Base-by-base conservation (phyloP, 1,140 invertebrate species). In the Heliconius congener region DNA sequence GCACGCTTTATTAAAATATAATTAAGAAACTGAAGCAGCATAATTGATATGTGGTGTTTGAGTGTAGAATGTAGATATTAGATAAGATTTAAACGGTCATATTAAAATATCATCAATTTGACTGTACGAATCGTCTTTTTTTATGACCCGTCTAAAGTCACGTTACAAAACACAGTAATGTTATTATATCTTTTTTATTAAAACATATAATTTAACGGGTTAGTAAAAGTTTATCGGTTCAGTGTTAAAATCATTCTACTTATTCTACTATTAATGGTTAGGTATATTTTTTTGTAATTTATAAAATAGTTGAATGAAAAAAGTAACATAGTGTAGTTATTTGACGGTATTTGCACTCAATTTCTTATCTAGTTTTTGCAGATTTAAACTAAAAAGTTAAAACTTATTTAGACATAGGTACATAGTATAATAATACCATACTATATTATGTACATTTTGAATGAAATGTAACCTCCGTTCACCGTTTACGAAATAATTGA, bases 11-110 rank as follows among this genome's bases (percentile, higher is more conserved):
- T 30, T 66, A 66, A 50, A 74, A 50, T 71, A n/a, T 60, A 70
- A 79, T 52, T 60, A 70, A 39, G 57, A 52, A 71, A 55, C 16
- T 71, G 19, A 73, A 79, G 11, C 78, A 42, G 39, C 27, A 66
- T 66, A 66, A 66, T 66, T 66, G 60, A 66, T 30, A 30, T 57
- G 55, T 57, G n/a, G n/a, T 18, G 27, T 27, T 66, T 3, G 3
- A 27, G n/a, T 11, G 8, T 27, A 66, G 57, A 66, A 66, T 66
- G 30, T 9, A 27, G 27, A 5, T 66, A 66, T 66, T 27, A 66
- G 3, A 0, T 4, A 66, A 66, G 9, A 66, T 30, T 30, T 66
- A 66, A 66, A 66, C 60, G 60, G 3, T 6, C 13, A 2, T 66
- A 66, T 66, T 27, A 27, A 66, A 66, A 60, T 60, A 30, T 66